phyloP scores from a whole-genome alignment of 2,888 invertebrate species.

The Agrotis clavis region DNA sequence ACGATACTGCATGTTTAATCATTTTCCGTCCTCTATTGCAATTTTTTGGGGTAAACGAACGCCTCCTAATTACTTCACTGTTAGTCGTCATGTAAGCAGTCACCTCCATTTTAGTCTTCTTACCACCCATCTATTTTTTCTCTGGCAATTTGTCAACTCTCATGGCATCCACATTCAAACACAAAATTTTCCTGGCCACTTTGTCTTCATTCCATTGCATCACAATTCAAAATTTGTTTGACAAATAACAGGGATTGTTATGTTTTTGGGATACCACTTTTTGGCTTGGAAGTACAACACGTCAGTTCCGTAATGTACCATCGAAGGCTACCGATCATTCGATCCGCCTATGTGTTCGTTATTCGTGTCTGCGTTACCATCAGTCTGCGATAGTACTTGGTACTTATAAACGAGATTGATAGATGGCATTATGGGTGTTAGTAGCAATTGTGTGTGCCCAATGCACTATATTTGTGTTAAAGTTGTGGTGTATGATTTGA shows the following conservation, averaged over 20 bases:
- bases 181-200: too few species aligned
- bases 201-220: too few species aligned
- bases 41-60: too few species aligned
- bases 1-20: too few species aligned
- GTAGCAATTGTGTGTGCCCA: conserved; percentile 8
- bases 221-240: neutral
- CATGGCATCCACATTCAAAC: too few species aligned
- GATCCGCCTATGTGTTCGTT: neutral
- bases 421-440: neutral
- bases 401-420: conserved; percentile 30
- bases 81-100: too few species aligned
- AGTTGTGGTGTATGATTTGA: neutral
- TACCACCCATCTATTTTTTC: too few species aligned
- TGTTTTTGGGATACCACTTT: neutral
- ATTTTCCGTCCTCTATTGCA: too few species aligned
- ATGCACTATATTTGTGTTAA: neutral
- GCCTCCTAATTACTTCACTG: too few species aligned
- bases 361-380: conserved; percentile 15
- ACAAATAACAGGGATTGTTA: neutral
- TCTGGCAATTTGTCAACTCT: too few species aligned
- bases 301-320: neutral
- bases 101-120: too few species aligned
- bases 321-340: conserved; percentile 5
- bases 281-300: neutral
- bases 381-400: neutral